phyloP scores from a whole-genome alignment of 1,140 invertebrate species.

The Polyergus mexicanus region DNA sequence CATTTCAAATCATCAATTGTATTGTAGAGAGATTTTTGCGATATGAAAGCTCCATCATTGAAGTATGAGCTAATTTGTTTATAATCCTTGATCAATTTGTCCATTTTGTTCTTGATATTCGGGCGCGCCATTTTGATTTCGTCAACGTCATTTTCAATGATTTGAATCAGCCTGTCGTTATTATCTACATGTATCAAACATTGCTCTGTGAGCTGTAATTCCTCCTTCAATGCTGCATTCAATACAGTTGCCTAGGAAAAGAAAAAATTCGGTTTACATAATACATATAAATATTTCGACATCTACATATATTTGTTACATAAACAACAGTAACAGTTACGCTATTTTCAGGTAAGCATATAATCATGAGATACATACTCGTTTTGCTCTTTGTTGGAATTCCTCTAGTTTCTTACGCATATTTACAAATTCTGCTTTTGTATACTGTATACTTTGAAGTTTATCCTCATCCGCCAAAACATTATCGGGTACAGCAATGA shows the following conservation, averaged over 20 bases:
- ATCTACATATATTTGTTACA: neutral
- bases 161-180: conserved; percentile 60
- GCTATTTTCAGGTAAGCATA: neutral
- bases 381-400: conserved; percentile 76
- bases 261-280: conserved; percentile 32
- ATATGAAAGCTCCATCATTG: neutral
- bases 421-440: conserved; percentile 70
- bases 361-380: conserved; percentile 67
- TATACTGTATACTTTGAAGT: conserved; percentile 78
- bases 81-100: conserved; percentile 60
- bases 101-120: conserved; percentile 49
- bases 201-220: conserved; percentile 72
- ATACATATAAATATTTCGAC: neutral
- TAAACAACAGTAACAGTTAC: neutral
- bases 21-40: conserved; percentile 71
- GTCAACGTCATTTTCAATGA: conserved; percentile 65
- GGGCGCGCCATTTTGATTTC: neutral
- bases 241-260: conserved; percentile 76
- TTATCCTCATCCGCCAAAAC: conserved; percentile 80
- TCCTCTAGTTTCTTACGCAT: conserved; percentile 71
- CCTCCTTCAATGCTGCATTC: conserved; percentile 77
- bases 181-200: conserved; percentile 64
- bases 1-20: conserved; percentile 54
- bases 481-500: conserved; percentile 76
- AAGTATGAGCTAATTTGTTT: conserved; percentile 64